Evolutionary conservation across 2,797 vertebrate genomes (phyloP).

Genomic region (Chaenodraco wilsoni): DNA sequence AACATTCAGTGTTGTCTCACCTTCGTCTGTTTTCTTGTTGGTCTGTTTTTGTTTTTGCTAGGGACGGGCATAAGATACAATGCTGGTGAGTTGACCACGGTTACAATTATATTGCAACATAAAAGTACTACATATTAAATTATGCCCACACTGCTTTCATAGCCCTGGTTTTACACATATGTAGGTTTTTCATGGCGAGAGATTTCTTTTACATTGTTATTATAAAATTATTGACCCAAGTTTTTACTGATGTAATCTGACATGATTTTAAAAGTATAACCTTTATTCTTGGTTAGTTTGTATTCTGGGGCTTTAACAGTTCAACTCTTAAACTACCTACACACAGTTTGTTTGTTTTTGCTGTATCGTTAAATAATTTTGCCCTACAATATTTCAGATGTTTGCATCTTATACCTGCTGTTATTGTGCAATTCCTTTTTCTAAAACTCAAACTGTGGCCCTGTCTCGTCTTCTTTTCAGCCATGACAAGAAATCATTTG

Average conservation of each 20-base stretch:
- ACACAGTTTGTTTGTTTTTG: constrained; percentile 2
- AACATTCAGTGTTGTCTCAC: background rate
- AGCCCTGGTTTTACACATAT: background rate
- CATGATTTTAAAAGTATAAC: background rate
- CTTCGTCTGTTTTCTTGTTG: background rate
- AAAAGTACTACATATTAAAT: background rate
- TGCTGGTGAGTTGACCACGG: background rate
- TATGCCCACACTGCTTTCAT: no score
- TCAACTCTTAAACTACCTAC: constrained; percentile 4
- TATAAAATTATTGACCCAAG: background rate
- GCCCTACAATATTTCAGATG: background rate
- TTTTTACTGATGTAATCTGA: background rate
- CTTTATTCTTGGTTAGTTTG: background rate
- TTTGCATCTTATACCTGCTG: background rate
- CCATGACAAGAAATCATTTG: constrained; percentile 23
- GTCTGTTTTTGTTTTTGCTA: background rate
- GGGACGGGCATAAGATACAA: no score
- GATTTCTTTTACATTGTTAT: background rate
- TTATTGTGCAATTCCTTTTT: constrained; percentile 19
- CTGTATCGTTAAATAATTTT: constrained; percentile 20
- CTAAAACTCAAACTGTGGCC: constrained; percentile 1
- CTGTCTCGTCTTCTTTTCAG: constrained; percentile 3
- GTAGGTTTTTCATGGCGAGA: background rate
- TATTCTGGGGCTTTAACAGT: background rate
- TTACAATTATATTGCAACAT: background rate